phyloP scores from a whole-genome alignment of 2,113 vertebrate genomes.

The Festucalex cinctus region DNA sequence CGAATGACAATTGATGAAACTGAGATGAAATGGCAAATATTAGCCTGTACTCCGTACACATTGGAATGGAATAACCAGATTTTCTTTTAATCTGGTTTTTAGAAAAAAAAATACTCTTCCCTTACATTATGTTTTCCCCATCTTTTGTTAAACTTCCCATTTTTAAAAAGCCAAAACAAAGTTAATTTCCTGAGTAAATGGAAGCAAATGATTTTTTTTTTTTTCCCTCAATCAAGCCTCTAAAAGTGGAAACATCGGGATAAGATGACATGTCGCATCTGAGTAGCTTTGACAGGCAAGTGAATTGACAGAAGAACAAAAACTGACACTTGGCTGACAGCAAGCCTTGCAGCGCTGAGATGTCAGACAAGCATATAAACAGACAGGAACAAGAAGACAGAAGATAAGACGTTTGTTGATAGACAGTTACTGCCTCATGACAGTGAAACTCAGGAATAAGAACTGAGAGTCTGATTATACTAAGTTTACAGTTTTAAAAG shows the following conservation, averaged over 20 bases:
- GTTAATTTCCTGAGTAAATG: constrained; percentile 38
- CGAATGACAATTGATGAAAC: too few species aligned
- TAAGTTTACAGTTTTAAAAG: constrained; percentile 43
- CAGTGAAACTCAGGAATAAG: constrained; percentile 43
- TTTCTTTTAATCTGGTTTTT: too few species aligned
- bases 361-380: constrained; percentile 66
- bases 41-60: too few species aligned
- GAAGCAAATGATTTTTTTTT: constrained; percentile 25
- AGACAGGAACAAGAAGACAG: constrained; percentile 57
- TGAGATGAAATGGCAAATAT: too few species aligned
- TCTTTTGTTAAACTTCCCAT: neutral
- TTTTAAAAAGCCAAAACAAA: constrained; percentile 2
- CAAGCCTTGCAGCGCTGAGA: constrained; percentile 62
- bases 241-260: constrained; percentile 45
- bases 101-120: neutral
- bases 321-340: constrained; percentile 68
- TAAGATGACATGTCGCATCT: constrained; percentile 62
- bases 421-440: constrained; percentile 50
- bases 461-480: constrained; percentile 36
- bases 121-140: neutral
- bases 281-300: constrained; percentile 64
- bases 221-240: constrained; percentile 27
- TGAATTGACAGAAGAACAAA: constrained; percentile 71
- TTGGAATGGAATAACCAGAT: too few species aligned
- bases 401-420: constrained; percentile 66